Conservation (phyloP, 2,888 invertebrate genomes). For the Cheilosia scutellata region DNA sequence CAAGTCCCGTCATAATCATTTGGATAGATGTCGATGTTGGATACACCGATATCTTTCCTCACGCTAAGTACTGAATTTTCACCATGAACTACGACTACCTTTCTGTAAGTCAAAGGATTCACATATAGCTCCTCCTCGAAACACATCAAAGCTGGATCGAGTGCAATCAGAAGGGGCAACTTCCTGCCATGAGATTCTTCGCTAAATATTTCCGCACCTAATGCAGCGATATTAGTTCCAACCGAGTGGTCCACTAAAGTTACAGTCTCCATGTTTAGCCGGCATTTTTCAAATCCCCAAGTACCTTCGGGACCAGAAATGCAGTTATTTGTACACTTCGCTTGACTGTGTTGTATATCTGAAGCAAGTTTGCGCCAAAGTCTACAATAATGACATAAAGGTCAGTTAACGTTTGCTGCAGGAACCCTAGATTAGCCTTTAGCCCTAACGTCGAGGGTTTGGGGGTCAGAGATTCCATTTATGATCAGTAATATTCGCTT, state of each 20-base stretch:
- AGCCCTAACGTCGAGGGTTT: slow-evolving; percentile 80
- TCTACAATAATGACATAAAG: slow-evolving; percentile 81
- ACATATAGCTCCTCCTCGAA: slow-evolving; percentile 79
- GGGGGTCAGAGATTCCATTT: slow-evolving; percentile 79
- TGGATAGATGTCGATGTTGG: slow-evolving; percentile 81
- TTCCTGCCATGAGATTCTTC: not conserved
- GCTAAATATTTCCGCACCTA: slow-evolving; percentile 77
- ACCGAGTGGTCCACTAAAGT: slow-evolving; percentile 81
- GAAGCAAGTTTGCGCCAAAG: slow-evolving; percentile 78
- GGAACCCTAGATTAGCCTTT: slow-evolving; percentile 78
- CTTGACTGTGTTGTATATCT: slow-evolving; percentile 80
- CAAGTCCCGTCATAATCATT: slow-evolving; percentile 81
- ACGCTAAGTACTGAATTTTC: slow-evolving; percentile 81
- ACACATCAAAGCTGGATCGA: slow-evolving; percentile 81
- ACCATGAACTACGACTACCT: slow-evolving; percentile 81
- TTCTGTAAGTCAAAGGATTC: slow-evolving; percentile 67
- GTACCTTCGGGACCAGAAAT: slow-evolving; percentile 79
- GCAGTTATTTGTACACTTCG: slow-evolving; percentile 80
- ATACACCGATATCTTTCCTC: slow-evolving; percentile 79
- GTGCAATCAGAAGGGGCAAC: slow-evolving; percentile 77
- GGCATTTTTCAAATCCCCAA: slow-evolving; percentile 76
- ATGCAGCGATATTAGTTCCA: slow-evolving; percentile 82
- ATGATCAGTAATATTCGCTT: slow-evolving; percentile 80
- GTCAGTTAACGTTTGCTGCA: slow-evolving; percentile 79
- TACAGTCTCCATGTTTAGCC: slow-evolving; percentile 71